Base-by-base conservation (phyloP, 2,888 invertebrate genomes). In the Labia minor region DNA sequence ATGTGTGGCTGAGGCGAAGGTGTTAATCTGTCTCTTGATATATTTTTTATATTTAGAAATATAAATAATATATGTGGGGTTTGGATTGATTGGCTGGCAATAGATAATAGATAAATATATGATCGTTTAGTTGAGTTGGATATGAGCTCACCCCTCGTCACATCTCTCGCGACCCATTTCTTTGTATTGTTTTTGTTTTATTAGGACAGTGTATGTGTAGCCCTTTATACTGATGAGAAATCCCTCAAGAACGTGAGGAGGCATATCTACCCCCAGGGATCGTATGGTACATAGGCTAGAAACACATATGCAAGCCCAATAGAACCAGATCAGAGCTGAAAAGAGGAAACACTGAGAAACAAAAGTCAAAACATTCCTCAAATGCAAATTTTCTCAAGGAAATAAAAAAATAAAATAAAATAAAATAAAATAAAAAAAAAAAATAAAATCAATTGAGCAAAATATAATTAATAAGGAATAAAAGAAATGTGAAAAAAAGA, bases 61-160 rank as follows among this genome's bases (percentile, higher is more conserved):
- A 26, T 26, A 26, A 26, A 26, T 49, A 49, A 49, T 49, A n/a
- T 11, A 49, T n/a, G 4, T 49, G 4, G 8, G 49, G 14, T 49
- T 49, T 49, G 49, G 49, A 49, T 49, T 49, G 49, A 49, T 49
- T 49, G 49, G 49, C n/a, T 49, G 49, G 49, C 49, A 49, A 49
- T n/a, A 49, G 3, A 49, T 49, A n/a, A 49, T 49, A 49, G 3
- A 49, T 26, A 26, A 8, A 8, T 26, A 26, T 26, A 26, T 26
- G n/a, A 49, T 49, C 49, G 14, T 49, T 49, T 49, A 49, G 49
- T n/a, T 49, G 49, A 49, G 49, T 49, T 49, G 26, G 26, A 8
- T 49, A 49, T 8, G 49, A 49, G 49, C 49, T 49, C 49, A 49
- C 49, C 49, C 49, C 49, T 11, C 49, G 49, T 33, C 33, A 8